phyloP scores from a whole-genome alignment of 2,888 invertebrate genomes.

The Drosophila rubida region DNA sequence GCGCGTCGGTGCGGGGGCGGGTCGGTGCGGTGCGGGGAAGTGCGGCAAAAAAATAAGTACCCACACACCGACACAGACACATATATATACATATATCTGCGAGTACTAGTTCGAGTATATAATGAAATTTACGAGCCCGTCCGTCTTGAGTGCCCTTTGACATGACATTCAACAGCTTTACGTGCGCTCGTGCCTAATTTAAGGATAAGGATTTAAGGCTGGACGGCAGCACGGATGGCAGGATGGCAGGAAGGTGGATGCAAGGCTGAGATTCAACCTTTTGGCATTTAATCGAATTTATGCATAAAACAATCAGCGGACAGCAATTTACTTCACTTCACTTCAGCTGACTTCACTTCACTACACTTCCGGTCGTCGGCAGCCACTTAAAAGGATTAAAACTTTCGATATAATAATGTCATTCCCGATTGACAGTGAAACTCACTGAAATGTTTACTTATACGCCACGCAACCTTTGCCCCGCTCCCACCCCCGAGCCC shows the following conservation, averaged over 20 bases:
- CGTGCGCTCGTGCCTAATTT: conserved; percentile 81
- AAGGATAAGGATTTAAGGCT: conserved; percentile 62
- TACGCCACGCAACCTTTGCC: neutral
- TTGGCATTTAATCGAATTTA: conserved; percentile 80
- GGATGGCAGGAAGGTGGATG: conserved; percentile 16
- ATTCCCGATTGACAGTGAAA: conserved; percentile 76
- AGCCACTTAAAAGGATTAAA: conserved; percentile 80
- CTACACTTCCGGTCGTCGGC: conserved; percentile 53
- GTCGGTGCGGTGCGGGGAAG: no score
- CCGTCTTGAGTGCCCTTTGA: conserved; percentile 66
- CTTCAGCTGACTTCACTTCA: conserved; percentile 34
- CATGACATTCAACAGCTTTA: conserved; percentile 78
- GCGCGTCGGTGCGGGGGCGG: no score
- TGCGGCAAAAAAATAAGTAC: conserved; percentile 1
- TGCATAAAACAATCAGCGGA: conserved; percentile 72
- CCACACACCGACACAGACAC: neutral
- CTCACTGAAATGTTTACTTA: conserved; percentile 68
- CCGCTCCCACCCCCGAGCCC: neutral
- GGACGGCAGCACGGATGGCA: neutral
- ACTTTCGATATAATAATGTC: conserved; percentile 74
- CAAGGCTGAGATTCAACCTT: conserved; percentile 67
- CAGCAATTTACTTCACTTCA: conserved; percentile 41
- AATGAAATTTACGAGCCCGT: conserved; percentile 64
- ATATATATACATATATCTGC: neutral
- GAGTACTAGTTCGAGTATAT: conserved; percentile 12